Conservation (phyloP, 2,888 invertebrate species). For the Brachyptera putata region DNA sequence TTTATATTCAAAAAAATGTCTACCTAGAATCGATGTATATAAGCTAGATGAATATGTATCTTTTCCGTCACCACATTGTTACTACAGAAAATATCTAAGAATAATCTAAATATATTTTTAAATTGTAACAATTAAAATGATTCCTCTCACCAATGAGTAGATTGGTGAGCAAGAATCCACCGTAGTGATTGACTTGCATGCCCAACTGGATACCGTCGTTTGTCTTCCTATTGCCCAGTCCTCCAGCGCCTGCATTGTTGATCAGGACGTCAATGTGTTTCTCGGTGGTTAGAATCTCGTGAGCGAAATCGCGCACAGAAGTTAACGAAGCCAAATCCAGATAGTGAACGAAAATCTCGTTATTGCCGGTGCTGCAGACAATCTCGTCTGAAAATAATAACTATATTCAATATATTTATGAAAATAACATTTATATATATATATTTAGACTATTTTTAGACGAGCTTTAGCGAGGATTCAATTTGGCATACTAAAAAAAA, state of each 20-base stretch:
- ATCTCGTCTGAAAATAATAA: slow-evolving; percentile 61
- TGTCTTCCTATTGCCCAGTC: slow-evolving; percentile 50
- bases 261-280: slow-evolving; percentile 58
- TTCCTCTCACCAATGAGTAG: slow-evolving; percentile 51
- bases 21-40: no score
- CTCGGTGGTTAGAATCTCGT: slow-evolving; percentile 70
- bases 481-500: no score
- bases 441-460: no score
- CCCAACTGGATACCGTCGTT: slow-evolving; percentile 62
- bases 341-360: slow-evolving; percentile 66
- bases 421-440: no score
- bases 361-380: slow-evolving; percentile 62
- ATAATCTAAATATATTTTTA: no score
- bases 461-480: no score
- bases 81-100: no score
- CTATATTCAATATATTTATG: no score
- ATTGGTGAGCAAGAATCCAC: slow-evolving; percentile 66
- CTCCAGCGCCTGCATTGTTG: slow-evolving; percentile 60
- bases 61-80: no score
- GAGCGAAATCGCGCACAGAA: slow-evolving; percentile 79
- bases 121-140: no score
- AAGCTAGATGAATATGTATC: no score
- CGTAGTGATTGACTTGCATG: slow-evolving; percentile 68
- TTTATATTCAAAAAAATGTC: no score
- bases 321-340: slow-evolving; percentile 72